phyloP scores from a whole-genome alignment of 2,797 vertebrate species.

The Meda fulgida region DNA sequence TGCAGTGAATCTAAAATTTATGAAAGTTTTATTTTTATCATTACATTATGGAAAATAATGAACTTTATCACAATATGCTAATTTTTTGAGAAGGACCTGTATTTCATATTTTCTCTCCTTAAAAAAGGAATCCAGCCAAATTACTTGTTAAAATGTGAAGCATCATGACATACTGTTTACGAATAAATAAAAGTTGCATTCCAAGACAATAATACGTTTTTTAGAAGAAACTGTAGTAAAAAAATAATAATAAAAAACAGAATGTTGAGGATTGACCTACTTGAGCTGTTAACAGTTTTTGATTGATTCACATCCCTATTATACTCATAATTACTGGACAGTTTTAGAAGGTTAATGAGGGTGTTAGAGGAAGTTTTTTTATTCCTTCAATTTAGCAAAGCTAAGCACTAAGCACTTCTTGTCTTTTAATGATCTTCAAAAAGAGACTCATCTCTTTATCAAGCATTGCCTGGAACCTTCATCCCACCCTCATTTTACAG shows the following conservation, averaged over 20 bases:
- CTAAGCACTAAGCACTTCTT: not conserved
- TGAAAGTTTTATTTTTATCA: too few relatives aligned
- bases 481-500: not conserved
- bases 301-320: not conserved
- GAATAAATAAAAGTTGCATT: not conserved
- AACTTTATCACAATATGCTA: too few relatives aligned
- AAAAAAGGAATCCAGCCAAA: not conserved
- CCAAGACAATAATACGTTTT: not conserved
- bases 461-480: not conserved
- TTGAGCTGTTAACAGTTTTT: not conserved
- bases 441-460: not conserved
- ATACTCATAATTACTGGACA: not conserved
- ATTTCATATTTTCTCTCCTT: not conserved
- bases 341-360: not conserved
- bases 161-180: not conserved
- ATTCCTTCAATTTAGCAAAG: not conserved
- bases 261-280: not conserved
- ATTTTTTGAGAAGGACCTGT: too few relatives aligned
- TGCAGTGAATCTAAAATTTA: too few relatives aligned
- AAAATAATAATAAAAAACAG: not conserved
- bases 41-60: too few relatives aligned
- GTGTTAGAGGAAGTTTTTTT: not conserved
- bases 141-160: not conserved
- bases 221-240: not conserved
- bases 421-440: constrained; percentile 8